Conservation (phyloP, 1,140 invertebrate species). For the Panulirus ornatus region DNA sequence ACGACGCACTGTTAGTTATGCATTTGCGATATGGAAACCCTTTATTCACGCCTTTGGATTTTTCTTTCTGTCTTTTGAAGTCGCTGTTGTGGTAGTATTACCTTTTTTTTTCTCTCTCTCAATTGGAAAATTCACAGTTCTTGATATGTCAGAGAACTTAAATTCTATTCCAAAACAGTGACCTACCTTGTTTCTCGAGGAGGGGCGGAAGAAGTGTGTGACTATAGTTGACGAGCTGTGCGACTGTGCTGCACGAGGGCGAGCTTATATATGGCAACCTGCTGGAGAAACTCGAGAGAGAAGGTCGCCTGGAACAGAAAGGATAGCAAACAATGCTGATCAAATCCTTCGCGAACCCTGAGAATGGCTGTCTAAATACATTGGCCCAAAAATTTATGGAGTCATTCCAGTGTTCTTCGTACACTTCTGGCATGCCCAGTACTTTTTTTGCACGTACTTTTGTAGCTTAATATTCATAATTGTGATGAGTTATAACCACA, state of each 20-base stretch:
- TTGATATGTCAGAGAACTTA: not conserved
- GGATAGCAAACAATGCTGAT: constrained; percentile 47
- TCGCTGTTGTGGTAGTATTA: not conserved
- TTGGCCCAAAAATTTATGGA: not conserved
- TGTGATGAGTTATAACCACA: too few species aligned
- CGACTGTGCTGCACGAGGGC: not conserved
- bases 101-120: not conserved
- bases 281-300: not conserved
- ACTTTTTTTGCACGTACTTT: too few species aligned
- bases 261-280: constrained; percentile 13
- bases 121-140: not conserved
- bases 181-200: constrained; percentile 9
- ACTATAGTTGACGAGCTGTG: not conserved
- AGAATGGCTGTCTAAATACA: constrained; percentile 2
- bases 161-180: not conserved
- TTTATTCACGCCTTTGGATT: not conserved
- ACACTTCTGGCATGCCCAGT: too few species aligned
- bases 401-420: not conserved
- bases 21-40: too few species aligned
- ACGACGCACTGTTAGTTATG: too few species aligned
- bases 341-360: constrained; percentile 21
- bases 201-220: not conserved
- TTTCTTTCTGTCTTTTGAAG: not conserved
- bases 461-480: too few species aligned
- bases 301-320: constrained; percentile 41